Percentiles rank a stretch among this genome's conserved stretches.
Evolutionary conservation across 2,113 vertebrate species (phyloP).

Genomic region (Bubalus kerabau): DNA sequence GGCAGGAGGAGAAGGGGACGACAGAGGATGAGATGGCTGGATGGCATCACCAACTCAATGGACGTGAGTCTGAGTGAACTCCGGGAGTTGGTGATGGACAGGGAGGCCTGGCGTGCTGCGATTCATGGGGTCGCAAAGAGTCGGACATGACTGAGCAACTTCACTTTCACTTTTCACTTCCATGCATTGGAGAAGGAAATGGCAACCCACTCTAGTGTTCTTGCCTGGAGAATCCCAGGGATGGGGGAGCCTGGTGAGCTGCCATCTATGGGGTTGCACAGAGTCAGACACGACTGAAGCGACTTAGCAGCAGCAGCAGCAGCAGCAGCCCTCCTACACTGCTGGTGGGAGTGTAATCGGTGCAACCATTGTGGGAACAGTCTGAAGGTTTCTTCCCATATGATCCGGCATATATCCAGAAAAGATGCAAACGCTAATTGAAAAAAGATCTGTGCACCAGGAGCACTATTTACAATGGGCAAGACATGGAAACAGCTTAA

Average conservation of each 20-base stretch:
- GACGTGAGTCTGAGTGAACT: too few relatives aligned
- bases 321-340: neutral
- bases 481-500: neutral
- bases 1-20: too few relatives aligned
- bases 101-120: too few relatives aligned
- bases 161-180: too few relatives aligned
- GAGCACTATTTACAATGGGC: neutral
- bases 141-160: too few relatives aligned
- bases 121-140: fast-evolving
- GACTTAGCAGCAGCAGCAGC: neutral
- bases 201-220: too few relatives aligned
- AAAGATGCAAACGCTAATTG: neutral
- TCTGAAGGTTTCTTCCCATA: neutral
- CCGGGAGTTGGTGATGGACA: fast-evolving
- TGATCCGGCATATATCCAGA: neutral
- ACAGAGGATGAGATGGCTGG: too few relatives aligned
- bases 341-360: neutral
- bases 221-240: too few relatives aligned
- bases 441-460: neutral
- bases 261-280: fast-evolving
- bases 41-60: too few relatives aligned
- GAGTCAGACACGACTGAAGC: neutral
- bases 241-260: neutral
- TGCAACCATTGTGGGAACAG: neutral
- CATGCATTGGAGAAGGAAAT: too few relatives aligned